These are phyloP conservation scores for Acipenser transmontanus DNA, from an alignment of 2,797 vertebrate genomes.

Conservation along the genomic window DNA sequence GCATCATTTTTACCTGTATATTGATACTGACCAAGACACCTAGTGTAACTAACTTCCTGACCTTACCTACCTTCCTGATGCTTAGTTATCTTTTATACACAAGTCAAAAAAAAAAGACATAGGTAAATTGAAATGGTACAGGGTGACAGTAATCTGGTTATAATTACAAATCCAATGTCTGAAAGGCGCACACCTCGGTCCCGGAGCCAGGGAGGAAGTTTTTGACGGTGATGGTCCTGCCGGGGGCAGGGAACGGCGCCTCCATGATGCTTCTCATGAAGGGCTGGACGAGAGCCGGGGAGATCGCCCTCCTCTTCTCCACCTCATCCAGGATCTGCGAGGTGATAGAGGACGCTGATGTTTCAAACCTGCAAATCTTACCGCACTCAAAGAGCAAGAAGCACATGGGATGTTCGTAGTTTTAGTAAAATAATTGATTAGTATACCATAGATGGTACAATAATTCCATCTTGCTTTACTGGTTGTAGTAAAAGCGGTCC, in stretches of 20 bases:
- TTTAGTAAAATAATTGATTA: slow-evolving; percentile 2
- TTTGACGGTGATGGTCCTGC: slow-evolving; percentile 86
- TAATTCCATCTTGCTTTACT: not conserved
- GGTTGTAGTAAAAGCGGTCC: not conserved
- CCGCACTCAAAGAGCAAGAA: too few species aligned
- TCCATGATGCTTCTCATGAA: slow-evolving; percentile 98
- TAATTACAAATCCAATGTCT: not conserved
- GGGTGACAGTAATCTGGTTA: not conserved
- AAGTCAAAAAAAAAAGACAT: not conserved
- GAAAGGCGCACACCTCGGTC: slow-evolving; percentile 72
- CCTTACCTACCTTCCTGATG: too few species aligned
- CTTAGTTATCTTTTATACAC: too few species aligned
- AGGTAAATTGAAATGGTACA: not conserved
- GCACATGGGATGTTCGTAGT: too few species aligned
- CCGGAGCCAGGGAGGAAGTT: slow-evolving; percentile 95
- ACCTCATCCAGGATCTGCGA: slow-evolving; percentile 92
- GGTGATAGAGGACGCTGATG: not conserved
- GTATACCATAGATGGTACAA: not conserved
- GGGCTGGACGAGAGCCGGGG: slow-evolving; percentile 91
- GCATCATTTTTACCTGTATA: too few species aligned
- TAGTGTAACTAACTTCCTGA: not conserved
- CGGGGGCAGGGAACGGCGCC: slow-evolving; percentile 91
- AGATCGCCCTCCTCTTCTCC: slow-evolving; percentile 89
- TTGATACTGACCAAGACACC: not conserved
- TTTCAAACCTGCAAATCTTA: too few species aligned